A percentile compares a stretch with the other conserved stretches of the same genome.
Evolutionary conservation across 30 jellyfish, hydroid and myxozoan species (phyloP).

Genomic region (Phacellophora camtschatica): DNA sequence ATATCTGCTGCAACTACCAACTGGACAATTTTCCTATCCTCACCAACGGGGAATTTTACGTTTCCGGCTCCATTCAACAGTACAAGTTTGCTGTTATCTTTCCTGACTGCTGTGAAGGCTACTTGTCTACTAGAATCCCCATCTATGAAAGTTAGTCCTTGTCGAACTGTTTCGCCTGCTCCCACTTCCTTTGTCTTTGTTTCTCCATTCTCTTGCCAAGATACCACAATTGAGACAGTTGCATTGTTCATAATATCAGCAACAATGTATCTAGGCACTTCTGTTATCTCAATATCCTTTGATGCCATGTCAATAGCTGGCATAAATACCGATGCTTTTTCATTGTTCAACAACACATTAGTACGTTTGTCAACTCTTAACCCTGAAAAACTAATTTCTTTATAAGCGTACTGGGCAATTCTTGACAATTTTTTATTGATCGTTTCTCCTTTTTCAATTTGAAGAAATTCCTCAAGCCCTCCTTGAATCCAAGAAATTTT

Average conservation of each 20-base stretch:
- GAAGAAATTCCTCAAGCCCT: neutral
- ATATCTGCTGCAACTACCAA: constrained; percentile 9
- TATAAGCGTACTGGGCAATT: neutral
- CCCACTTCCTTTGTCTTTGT: neutral
- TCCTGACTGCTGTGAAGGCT: constrained; percentile 10
- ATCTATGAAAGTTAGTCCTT: neutral
- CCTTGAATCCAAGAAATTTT: constrained; percentile 26
- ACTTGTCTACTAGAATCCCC: constrained; percentile 1
- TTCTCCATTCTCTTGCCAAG: constrained; percentile 30
- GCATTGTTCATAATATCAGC: constrained; percentile 38
- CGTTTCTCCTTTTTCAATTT: neutral
- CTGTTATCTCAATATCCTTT: constrained; percentile 15
- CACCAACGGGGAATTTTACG: neutral
- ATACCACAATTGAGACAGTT: constrained; percentile 18
- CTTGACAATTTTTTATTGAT: neutral
- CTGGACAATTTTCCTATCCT: constrained; percentile 9
- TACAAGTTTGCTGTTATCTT: too few relatives aligned
- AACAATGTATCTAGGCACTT: constrained; percentile 6
- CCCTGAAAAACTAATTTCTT: constrained; percentile 12
- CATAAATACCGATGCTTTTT: neutral
- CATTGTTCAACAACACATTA: constrained; percentile 12
- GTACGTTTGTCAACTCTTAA: neutral
- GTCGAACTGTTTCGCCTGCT: neutral
- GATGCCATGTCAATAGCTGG: constrained; percentile 2
- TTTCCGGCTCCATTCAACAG: constrained; percentile 8